A percentile compares a stretch with the other conserved stretches of the same genome.
Evolutionary conservation across 2,888 invertebrate genomes (phyloP).

Genomic region (Phengaris arion): DNA sequence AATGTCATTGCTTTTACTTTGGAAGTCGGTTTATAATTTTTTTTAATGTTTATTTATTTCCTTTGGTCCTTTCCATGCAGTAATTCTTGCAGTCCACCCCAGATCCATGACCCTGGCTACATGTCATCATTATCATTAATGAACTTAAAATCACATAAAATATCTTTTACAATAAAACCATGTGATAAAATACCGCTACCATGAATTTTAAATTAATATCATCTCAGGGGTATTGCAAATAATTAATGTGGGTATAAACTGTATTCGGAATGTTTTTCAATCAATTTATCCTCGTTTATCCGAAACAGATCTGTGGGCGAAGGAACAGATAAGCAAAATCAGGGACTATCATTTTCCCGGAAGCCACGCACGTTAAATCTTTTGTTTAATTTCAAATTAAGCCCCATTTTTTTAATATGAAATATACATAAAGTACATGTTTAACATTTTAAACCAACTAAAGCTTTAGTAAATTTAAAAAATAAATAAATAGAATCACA

Average conservation of each 20-base stretch:
- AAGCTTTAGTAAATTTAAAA: too few species aligned
- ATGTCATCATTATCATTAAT: not conserved
- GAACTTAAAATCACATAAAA: not conserved
- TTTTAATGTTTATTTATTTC: too few species aligned
- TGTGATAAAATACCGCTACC: not conserved
- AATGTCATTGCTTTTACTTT: too few species aligned
- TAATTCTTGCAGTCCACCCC: too few species aligned
- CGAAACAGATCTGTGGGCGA: conserved; percentile 52
- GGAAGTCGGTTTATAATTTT: too few species aligned
- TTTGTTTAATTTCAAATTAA: conserved; percentile 62
- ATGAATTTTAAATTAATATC: conserved; percentile 14
- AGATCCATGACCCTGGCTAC: too few species aligned
- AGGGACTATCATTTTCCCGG: conserved; percentile 48
- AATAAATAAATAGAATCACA: too few species aligned
- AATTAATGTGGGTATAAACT: conserved; percentile 35
- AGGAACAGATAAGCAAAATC: conserved; percentile 59
- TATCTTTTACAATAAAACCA: not conserved
- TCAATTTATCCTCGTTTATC: conserved; percentile 58
- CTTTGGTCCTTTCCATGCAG: too few species aligned
- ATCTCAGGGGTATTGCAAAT: conserved; percentile 6
- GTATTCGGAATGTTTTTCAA: conserved; percentile 59
- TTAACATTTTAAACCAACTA: too few species aligned
- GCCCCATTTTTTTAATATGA: not conserved
- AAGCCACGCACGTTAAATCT: conserved; percentile 60
- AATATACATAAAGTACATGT: not conserved